phyloP scores from a whole-genome alignment of 2,113 vertebrate genomes.

The Daphoenositta chrysoptera region DNA sequence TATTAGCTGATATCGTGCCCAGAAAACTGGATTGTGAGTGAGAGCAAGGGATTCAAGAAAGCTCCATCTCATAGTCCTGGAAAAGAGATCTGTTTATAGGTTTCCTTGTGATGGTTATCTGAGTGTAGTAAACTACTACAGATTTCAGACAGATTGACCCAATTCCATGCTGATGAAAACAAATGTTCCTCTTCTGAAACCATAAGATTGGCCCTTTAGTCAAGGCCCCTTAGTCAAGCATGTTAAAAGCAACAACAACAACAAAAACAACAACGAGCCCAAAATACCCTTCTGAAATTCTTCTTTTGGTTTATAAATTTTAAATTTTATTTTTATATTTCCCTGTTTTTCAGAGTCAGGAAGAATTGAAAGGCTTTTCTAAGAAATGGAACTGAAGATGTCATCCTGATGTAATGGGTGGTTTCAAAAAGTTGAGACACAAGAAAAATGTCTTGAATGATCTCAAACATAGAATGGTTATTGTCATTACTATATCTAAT shows the following conservation, averaged over 20 bases:
- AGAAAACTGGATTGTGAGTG: not conserved
- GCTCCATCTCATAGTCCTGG: not conserved
- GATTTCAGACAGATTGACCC: not conserved
- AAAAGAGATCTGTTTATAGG: not conserved
- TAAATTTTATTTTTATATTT: not conserved
- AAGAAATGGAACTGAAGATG: not conserved
- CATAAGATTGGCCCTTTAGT: not conserved
- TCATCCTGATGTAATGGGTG: not conserved
- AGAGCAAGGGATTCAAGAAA: not conserved
- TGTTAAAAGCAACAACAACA: not conserved
- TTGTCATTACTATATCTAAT: not conserved
- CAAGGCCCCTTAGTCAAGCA: not conserved
- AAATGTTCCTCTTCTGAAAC: not conserved
- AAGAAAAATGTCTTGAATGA: not conserved
- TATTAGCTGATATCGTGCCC: not conserved
- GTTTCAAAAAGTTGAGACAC: not conserved
- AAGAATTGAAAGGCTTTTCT: not conserved
- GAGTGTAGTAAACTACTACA: not conserved
- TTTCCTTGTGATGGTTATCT: not conserved
- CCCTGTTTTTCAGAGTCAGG: not conserved
- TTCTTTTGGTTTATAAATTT: not conserved
- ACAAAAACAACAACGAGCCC: too few relatives aligned
- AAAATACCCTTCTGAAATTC: not conserved
- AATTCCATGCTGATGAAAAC: not conserved
- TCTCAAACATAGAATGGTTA: not conserved